A percentile compares a stretch with the other conserved stretches of the same genome.
Evolutionary conservation across 1,140 invertebrate genomes (phyloP).

Genomic region (Hycleus phaleratus): DNA sequence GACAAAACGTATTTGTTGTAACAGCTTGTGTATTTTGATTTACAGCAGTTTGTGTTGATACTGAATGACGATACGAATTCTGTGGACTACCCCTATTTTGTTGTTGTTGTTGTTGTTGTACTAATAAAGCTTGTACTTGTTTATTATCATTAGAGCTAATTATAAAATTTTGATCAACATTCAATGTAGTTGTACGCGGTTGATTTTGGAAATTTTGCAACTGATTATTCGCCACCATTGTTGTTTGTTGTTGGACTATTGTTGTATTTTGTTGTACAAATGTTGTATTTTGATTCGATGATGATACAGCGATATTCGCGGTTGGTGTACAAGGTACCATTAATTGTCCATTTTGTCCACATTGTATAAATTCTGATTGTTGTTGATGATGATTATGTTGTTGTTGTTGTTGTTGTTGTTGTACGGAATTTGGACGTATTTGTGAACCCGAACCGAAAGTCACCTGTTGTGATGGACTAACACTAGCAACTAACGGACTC

Average conservation of each 20-base stretch:
- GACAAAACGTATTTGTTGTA: slow-evolving; percentile 49
- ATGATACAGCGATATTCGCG: slow-evolving; percentile 49
- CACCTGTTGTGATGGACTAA: slow-evolving; percentile 60
- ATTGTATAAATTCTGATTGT: slow-evolving; percentile 63
- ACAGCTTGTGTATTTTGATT: slow-evolving; percentile 51
- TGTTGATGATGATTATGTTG: slow-evolving; percentile 41
- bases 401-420: background rate
- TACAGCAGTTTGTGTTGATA: slow-evolving; percentile 64
- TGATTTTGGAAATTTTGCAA: slow-evolving; percentile 33
- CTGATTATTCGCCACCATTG: slow-evolving; percentile 66
- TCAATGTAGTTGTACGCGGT: slow-evolving; percentile 27
- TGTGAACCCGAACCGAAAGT: slow-evolving; percentile 55
- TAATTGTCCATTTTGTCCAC: slow-evolving; percentile 62
- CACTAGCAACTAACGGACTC: slow-evolving; percentile 65
- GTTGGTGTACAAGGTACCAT: slow-evolving; percentile 68
- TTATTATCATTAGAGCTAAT: slow-evolving; percentile 38
- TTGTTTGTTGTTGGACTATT: slow-evolving; percentile 58
- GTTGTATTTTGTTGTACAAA: slow-evolving; percentile 65
- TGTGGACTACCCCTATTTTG: slow-evolving; percentile 33
- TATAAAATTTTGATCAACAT: slow-evolving; percentile 37
- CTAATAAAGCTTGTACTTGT: slow-evolving; percentile 44
- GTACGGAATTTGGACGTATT: slow-evolving; percentile 44
- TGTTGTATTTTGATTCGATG: slow-evolving; percentile 62
- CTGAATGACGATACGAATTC: slow-evolving; percentile 50
- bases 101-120: slow-evolving; percentile 35